Conservation (phyloP, 1,140 invertebrate genomes). For the Lutraria rhynchaena region DNA sequence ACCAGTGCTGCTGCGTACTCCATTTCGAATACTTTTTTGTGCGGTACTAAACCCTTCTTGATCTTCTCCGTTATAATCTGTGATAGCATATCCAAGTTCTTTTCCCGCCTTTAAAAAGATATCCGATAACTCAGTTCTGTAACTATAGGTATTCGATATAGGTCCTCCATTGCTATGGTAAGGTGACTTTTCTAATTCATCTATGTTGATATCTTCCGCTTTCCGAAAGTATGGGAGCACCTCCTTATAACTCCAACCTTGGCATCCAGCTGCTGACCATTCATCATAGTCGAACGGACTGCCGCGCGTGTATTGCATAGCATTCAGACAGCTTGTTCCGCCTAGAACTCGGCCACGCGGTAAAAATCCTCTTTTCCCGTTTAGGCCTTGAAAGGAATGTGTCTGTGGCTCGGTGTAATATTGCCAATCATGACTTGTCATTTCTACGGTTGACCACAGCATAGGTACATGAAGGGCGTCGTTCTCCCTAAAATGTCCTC, state of each 20-base stretch:
- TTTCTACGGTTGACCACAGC: slow-evolving; percentile 14
- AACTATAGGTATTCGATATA: slow-evolving; percentile 1
- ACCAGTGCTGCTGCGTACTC: slow-evolving; percentile 16
- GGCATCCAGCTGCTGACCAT: slow-evolving; percentile 86
- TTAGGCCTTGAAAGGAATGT: slow-evolving; percentile 7
- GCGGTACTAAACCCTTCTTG: slow-evolving; percentile 43
- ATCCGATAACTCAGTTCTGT: neutral
- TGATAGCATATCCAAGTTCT: slow-evolving; percentile 80
- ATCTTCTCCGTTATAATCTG: slow-evolving; percentile 48
- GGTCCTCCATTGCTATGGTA: slow-evolving; percentile 40
- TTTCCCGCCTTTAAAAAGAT: slow-evolving; percentile 13
- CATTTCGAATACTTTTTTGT: slow-evolving; percentile 15
- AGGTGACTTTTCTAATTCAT: slow-evolving; percentile 10
- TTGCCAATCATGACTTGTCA: slow-evolving; percentile 89
- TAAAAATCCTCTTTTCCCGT: slow-evolving; percentile 80
- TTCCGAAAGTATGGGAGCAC: slow-evolving; percentile 82
- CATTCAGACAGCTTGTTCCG: slow-evolving; percentile 22
- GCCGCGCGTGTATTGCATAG: slow-evolving; percentile 90
- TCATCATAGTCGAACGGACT: slow-evolving; percentile 94
- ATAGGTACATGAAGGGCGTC: slow-evolving; percentile 85
- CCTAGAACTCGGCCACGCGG: slow-evolving; percentile 86
- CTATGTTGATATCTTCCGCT: slow-evolving; percentile 82
- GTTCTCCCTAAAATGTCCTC: slow-evolving; percentile 94
- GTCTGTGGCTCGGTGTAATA: slow-evolving; percentile 95
- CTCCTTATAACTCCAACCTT: slow-evolving; percentile 53